These are phyloP conservation scores for Phylloscopus collybita DNA, from an alignment of 2,797 vertebrate species.

Conservation along the genomic window DNA sequence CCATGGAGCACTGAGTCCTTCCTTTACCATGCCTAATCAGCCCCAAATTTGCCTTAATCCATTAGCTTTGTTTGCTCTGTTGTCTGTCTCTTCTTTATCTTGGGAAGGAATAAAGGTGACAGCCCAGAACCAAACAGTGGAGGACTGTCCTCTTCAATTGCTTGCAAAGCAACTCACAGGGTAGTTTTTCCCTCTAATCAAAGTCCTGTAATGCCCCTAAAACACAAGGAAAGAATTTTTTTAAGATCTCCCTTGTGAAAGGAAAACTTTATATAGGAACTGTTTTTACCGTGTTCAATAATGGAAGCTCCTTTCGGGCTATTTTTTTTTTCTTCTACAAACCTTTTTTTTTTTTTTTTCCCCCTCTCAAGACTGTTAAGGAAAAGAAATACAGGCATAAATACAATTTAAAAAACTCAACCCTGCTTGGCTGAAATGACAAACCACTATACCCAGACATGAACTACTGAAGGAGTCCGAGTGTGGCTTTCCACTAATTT, in stretches of 20 bases:
- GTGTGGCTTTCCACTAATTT: background rate
- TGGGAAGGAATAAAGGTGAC: slow-evolving; percentile 54
- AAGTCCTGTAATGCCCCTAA: background rate
- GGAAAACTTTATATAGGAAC: background rate
- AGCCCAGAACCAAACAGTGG: slow-evolving; percentile 17
- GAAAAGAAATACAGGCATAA: background rate
- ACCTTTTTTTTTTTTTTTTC: background rate
- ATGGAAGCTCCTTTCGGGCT: background rate
- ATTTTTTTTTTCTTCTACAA: background rate
- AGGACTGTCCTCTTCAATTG: background rate
- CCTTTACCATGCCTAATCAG: slow-evolving; percentile 57
- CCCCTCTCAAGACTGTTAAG: background rate
- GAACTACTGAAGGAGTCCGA: background rate
- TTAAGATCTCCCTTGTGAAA: background rate
- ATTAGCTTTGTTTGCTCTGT: slow-evolving; percentile 58
- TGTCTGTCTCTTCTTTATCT: slow-evolving; percentile 62
- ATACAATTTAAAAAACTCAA: background rate
- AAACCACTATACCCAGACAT: background rate
- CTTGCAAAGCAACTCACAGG: background rate
- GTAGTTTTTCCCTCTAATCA: background rate
- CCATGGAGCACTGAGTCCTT: slow-evolving; percentile 34
- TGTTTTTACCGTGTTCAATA: background rate
- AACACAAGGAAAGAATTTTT: background rate
- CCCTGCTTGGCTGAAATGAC: background rate
- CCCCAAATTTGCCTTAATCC: slow-evolving; percentile 55